Base-by-base conservation (phyloP, 1,140 invertebrate species). In the Zaprionus tsacasi region DNA sequence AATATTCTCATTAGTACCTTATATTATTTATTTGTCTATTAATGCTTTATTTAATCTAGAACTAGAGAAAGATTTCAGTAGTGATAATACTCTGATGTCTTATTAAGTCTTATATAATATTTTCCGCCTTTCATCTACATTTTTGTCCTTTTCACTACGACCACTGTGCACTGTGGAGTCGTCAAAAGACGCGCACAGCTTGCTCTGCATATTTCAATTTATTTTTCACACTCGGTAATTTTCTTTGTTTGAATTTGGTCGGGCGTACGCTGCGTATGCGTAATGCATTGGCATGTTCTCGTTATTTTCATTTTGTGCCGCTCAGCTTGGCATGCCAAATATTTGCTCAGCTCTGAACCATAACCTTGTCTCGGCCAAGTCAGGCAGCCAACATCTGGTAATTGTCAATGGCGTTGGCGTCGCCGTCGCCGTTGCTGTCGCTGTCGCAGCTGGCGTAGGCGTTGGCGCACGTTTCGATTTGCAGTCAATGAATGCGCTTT, bases 161-260 rank as follows among this genome's bases (percentile, higher is more conserved):
- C 73, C 82, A 86, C 58, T 66, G 82, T 83, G 17, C 63, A 36
- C 4, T 36, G 13, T 33, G 70, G 21, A 67, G 40, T 63, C 25
- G 35, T 61, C 67, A 64, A 17, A 43, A 57, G 66, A 30, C 61
- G 59, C 61, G 71, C 48, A 45, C 40, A 56, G 60, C 63, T 76
- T 66, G 60, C 40, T 58, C 48, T 48, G 70, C 40, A 60, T 63
- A 74, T 78, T 74, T 78, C 71, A 74, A 74, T 78, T 78, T 78
- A 88, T 76, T 77, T 82, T 88, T 88, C 78, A 88, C 83, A 88
- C 83, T 81, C 80, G 73, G 79, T 87, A 87, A 87, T 88, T 82
- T 88, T 40, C 66, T 69, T 74, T 74, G 71, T 74, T 74, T 69
- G 57, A 63, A 74, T 67, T 73, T 57, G 71, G 65, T 36, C 33